Conservation (phyloP, 2,113 vertebrate genomes). For the Ifrita kowaldi region DNA sequence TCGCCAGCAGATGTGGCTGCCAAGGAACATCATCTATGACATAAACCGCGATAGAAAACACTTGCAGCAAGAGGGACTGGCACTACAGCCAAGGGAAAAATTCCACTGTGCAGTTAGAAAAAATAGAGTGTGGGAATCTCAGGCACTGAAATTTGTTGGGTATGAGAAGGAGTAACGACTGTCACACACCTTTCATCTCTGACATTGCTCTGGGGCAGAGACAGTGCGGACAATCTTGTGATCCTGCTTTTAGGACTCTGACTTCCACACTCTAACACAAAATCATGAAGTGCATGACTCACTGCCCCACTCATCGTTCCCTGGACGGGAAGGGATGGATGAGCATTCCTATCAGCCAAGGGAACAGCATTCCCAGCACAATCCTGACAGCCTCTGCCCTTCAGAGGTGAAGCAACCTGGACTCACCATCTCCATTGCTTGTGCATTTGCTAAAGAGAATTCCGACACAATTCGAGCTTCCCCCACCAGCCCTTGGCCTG, state of each 20-base stretch:
- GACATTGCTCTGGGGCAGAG: background rate
- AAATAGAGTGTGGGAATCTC: background rate
- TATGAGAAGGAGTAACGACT: background rate
- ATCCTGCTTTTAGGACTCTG: background rate
- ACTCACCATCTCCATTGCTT: background rate
- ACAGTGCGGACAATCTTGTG: background rate
- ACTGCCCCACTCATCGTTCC: background rate
- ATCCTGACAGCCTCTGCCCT: background rate
- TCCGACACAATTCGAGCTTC: background rate
- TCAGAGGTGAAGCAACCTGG: background rate
- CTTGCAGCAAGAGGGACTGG: background rate
- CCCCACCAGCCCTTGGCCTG: background rate
- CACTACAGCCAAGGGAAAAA: background rate
- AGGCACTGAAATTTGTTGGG: background rate
- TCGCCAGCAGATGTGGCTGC: background rate
- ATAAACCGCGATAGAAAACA: background rate
- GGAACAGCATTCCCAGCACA: background rate
- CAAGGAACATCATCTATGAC: background rate
- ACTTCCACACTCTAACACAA: background rate
- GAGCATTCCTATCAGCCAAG: background rate
- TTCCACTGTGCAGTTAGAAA: background rate
- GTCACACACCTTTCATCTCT: background rate
- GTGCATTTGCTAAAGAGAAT: background rate
- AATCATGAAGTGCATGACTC: background rate
- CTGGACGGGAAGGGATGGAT: background rate